Conservation (phyloP, 2,797 vertebrate genomes). For the Phalloptychus januarius region DNA sequence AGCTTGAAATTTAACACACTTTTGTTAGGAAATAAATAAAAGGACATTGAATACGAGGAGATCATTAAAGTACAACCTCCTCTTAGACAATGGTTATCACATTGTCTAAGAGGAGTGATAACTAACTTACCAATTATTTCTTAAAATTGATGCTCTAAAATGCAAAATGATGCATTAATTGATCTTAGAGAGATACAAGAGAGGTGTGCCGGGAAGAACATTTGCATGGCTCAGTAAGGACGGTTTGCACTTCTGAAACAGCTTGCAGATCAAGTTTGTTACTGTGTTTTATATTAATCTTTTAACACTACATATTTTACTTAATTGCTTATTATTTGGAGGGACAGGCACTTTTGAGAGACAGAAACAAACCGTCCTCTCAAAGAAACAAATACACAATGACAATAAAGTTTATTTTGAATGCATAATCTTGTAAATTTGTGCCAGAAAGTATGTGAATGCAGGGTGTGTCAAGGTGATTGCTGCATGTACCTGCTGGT, state of each 20-base stretch:
- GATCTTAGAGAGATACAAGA: not conserved
- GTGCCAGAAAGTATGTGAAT: constrained; percentile 4
- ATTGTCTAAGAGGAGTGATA: too few relatives aligned
- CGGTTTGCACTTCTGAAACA: not conserved
- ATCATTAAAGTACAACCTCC: not conserved
- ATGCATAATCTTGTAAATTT: not conserved
- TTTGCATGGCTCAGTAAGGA: not conserved
- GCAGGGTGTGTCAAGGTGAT: constrained; percentile 36
- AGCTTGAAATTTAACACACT: not conserved
- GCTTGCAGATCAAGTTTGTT: not conserved
- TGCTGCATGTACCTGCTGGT: constrained; percentile 88
- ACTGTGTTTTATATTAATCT: not conserved
- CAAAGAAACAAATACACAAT: not conserved
- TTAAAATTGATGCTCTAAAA: not conserved
- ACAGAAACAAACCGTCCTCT: not conserved
- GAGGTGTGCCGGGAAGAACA: not conserved
- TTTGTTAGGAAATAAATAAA: not conserved
- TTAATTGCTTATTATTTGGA: not conserved
- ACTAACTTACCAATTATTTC: too few relatives aligned
- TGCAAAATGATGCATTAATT: not conserved
- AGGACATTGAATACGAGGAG: not conserved
- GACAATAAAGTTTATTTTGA: not conserved
- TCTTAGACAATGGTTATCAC: not conserved
- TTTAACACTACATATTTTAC: not conserved
- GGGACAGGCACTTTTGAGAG: not conserved